These are phyloP conservation scores for Cryptomyrus ogoouensis DNA, from an alignment of 2,113 vertebrate genomes.

Conservation along the genomic window DNA sequence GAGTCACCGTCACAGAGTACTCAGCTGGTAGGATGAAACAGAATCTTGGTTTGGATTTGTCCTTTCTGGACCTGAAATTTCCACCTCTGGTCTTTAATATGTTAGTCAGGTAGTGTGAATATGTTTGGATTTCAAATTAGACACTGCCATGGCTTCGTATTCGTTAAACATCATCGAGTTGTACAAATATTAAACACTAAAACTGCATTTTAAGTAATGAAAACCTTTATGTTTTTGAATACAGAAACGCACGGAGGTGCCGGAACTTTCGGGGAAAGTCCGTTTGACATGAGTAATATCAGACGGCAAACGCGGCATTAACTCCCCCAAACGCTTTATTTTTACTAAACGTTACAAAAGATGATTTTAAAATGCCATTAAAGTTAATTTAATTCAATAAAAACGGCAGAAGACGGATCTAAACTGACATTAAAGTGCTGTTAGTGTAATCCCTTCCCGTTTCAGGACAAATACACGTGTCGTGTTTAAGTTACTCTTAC, in stretches of 20 bases:
- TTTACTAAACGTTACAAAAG: not conserved
- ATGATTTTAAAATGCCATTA: not conserved
- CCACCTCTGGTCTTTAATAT: not conserved
- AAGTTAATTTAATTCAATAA: not conserved
- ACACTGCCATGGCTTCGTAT: not conserved
- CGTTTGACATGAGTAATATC: not conserved
- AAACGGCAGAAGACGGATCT: not conserved
- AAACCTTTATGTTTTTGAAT: not conserved
- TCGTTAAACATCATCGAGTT: not conserved
- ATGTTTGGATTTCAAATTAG: not conserved
- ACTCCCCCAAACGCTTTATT: not conserved
- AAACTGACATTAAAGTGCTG: not conserved
- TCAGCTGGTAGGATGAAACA: too few species aligned
- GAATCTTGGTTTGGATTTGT: too few species aligned
- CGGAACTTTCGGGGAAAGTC: not conserved
- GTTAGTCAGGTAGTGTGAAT: not conserved
- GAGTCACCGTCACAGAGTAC: too few species aligned
- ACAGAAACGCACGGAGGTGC: not conserved
- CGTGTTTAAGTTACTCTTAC: not conserved
- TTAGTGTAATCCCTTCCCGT: not conserved
- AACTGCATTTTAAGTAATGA: not conserved
- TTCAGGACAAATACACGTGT: not conserved
- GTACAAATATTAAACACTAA: not conserved
- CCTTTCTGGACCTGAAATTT: too few species aligned
- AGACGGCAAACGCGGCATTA: not conserved